Percentiles rank a stretch among this genome's conserved stretches.
phyloP scores from a whole-genome alignment of 2,797 vertebrate species.

The Aldrovandia affinis region DNA sequence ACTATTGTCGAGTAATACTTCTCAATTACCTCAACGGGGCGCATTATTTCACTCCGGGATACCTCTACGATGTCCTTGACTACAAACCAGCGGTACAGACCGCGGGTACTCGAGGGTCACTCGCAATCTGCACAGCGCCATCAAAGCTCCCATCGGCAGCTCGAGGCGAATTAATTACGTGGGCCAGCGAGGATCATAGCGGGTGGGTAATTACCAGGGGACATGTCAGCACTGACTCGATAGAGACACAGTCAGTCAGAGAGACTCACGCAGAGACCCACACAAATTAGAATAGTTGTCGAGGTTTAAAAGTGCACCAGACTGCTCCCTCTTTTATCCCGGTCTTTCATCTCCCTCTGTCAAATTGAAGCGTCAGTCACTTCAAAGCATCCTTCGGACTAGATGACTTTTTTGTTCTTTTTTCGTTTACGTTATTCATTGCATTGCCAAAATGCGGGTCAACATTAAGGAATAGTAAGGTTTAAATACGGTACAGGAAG shows the following conservation, averaged over 20 bases:
- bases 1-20: not conserved
- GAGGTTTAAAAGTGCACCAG: slow-evolving; percentile 14
- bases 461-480: not conserved
- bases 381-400: slow-evolving; percentile 5
- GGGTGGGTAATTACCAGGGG: slow-evolving; percentile 34
- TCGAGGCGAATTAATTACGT: slow-evolving; percentile 39
- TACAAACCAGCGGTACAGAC: not conserved
- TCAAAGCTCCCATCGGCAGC: slow-evolving; percentile 30
- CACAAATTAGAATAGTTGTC: slow-evolving; percentile 8
- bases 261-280: slow-evolving; percentile 33
- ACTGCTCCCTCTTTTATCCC: not conserved
- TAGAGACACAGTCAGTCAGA: slow-evolving; percentile 27
- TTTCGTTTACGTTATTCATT: not conserved
- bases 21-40: not conserved
- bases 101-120: not conserved
- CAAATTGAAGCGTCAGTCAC: slow-evolving; percentile 1
- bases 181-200: slow-evolving; percentile 37
- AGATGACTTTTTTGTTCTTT: not conserved
- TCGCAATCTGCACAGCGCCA: slow-evolving; percentile 12
- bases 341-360: slow-evolving; percentile 14
- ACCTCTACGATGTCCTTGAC: slow-evolving; percentile 20
- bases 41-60: not conserved
- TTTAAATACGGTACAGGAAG: not conserved
- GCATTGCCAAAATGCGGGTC: not conserved
- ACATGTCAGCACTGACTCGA: slow-evolving; percentile 35